Evolutionary conservation across 2,113 vertebrate species (phyloP).

Genomic region (Psittacula cyanocephala): DNA sequence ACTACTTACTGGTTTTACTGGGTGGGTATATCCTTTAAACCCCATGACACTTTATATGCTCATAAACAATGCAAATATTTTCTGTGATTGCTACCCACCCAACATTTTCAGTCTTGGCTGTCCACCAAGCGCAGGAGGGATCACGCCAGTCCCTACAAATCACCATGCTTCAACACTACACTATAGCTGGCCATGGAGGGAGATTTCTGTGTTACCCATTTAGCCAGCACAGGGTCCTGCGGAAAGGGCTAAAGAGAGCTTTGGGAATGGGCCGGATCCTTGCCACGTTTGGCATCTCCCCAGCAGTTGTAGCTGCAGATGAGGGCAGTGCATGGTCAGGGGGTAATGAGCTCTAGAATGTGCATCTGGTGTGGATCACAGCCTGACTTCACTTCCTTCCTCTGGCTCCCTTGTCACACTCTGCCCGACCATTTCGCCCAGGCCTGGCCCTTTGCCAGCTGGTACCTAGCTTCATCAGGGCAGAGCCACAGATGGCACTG

Average conservation of each 20-base stretch:
- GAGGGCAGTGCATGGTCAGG: not conserved
- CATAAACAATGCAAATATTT: not conserved
- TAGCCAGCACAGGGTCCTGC: accelerated
- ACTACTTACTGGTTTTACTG: not conserved
- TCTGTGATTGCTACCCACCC: not conserved
- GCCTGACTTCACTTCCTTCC: conserved; percentile 23
- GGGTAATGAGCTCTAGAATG: not conserved
- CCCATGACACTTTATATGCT: not conserved
- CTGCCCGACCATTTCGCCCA: not conserved
- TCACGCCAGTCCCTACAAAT: not conserved
- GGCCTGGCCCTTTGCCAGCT: not conserved
- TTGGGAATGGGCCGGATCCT: accelerated
- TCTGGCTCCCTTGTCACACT: not conserved
- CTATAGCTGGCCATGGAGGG: not conserved
- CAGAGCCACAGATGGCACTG: not conserved
- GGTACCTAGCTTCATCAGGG: not conserved
- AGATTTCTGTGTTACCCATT: not conserved
- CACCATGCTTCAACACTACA: accelerated
- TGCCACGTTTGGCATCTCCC: not conserved
- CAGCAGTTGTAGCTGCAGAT: not conserved
- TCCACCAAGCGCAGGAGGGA: not conserved
- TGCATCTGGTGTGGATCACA: conserved; percentile 2
- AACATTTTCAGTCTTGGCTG: not conserved
- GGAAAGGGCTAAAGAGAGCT: not conserved
- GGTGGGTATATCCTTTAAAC: not conserved